Conservation (phyloP, 2,888 invertebrate species). For the Augochlorella aurata region DNA sequence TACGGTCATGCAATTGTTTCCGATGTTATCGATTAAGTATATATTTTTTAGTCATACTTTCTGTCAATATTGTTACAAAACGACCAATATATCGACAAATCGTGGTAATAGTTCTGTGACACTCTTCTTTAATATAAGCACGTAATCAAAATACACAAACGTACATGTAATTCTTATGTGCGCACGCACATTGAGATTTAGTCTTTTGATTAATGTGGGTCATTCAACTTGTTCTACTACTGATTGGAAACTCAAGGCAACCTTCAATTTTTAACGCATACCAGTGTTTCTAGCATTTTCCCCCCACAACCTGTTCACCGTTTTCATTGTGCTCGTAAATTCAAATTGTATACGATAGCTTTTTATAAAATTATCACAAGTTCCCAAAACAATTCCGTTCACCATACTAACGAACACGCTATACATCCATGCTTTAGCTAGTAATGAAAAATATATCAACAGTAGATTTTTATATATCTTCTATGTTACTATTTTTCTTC, state of each 20-base stretch:
- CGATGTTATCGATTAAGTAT: no score
- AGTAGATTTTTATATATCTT: slow-evolving; percentile 17
- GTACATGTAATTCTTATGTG: not conserved
- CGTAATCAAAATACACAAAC: no score
- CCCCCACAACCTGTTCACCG: not conserved
- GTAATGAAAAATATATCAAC: slow-evolving; percentile 38
- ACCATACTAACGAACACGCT: not conserved
- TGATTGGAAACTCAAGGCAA: not conserved
- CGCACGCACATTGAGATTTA: not conserved
- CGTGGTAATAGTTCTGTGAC: no score
- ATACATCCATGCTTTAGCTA: slow-evolving; percentile 14
- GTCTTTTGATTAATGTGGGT: not conserved
- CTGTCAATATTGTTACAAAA: no score
- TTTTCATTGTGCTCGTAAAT: not conserved
- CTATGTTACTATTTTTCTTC: slow-evolving; percentile 28
- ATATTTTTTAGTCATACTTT: no score
- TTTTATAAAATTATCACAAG: slow-evolving; percentile 8
- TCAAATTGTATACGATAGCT: not conserved
- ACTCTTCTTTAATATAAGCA: no score
- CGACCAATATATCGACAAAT: no score
- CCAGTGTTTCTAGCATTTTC: not conserved
- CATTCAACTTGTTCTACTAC: not conserved
- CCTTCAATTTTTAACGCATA: not conserved
- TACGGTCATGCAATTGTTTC: no score
- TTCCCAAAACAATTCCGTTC: not conserved